Conservation (phyloP, 2,113 vertebrate species). For the Proterorhinus semilunaris region DNA sequence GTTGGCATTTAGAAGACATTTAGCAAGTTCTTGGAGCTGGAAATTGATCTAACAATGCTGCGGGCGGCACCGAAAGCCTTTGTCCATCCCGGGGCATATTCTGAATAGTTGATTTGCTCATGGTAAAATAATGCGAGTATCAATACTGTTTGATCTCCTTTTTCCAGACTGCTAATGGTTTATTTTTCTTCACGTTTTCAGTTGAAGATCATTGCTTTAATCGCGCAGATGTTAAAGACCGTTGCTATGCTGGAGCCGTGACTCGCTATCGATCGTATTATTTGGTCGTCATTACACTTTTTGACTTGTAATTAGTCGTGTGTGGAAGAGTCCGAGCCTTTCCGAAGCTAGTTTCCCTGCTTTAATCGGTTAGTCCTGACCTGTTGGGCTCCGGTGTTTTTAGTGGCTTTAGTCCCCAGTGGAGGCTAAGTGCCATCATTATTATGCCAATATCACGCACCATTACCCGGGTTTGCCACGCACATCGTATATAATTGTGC, state of each 20-base stretch:
- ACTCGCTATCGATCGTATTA: background rate
- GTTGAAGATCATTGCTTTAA: background rate
- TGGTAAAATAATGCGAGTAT: no score
- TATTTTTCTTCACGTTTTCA: background rate
- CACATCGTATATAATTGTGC: slow-evolving; percentile 2
- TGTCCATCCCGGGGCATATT: no score
- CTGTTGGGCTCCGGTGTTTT: background rate
- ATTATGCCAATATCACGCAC: slow-evolving; percentile 10
- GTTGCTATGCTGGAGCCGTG: background rate
- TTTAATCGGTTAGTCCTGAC: background rate
- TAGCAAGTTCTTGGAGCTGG: no score
- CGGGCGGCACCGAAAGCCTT: no score
- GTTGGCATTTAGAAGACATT: no score
- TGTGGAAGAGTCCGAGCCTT: background rate
- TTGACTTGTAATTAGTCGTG: background rate
- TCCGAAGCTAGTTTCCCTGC: background rate
- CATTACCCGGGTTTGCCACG: background rate
- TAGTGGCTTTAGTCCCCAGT: slow-evolving; percentile 1
- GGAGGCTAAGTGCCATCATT: background rate
- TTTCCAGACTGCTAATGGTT: no score
- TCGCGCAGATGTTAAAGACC: background rate
- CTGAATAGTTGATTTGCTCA: no score
- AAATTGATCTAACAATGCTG: no score
- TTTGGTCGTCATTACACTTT: background rate
- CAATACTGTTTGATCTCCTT: no score